Evolutionary conservation across 1,140 invertebrate species (phyloP), one percentile per base, ranked within the genome.

Genomic region (Lasaia peninsularis): DNA sequence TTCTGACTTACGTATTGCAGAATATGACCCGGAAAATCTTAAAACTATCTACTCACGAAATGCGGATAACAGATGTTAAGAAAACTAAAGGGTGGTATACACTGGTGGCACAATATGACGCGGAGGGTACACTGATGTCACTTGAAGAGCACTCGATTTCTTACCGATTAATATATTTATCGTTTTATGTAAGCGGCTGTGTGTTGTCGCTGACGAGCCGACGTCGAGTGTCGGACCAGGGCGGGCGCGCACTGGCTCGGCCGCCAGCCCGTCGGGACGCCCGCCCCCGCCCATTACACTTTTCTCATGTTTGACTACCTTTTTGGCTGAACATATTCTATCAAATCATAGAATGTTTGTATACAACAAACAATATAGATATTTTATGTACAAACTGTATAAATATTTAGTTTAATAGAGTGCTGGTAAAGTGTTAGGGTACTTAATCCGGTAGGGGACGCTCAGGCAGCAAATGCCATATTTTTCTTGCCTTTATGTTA

Each of bases 151-250:
- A 82, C 75, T 77, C 52, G 70, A 60, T 71, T 52, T 75, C 88
- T 90, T 90, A 90, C 89, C 87, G 83, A 80, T 82, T 78, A 73
- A 67, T 73, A 84, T 82, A 82, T 67, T 81, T 76, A 78, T 86
- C 81, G 81, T 81, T 72, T 73, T 69, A 77, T 73, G 71, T 77
- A 73, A 76, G 70, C 66, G 69, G 76, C 71, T 72, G 78, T 86
- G 74, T 85, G 69, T 72, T 78, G 70, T 81, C 73, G 80, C 78
- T 72, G 83, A 85, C 82, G 85, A 88, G 85, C 85, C 85, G 85
- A 88, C 85, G 85, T 88, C 76, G 85, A 88, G 85, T 88, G 85
- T 88, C 85, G 85, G 81, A 79, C 80, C 82, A 52, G 82, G 81
- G 75, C 78, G 75, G 85, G 80, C 85, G 82, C 78, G 82, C 85